Conservation (phyloP, 2,797 vertebrate genomes). For the Manis crassicaudata region DNA sequence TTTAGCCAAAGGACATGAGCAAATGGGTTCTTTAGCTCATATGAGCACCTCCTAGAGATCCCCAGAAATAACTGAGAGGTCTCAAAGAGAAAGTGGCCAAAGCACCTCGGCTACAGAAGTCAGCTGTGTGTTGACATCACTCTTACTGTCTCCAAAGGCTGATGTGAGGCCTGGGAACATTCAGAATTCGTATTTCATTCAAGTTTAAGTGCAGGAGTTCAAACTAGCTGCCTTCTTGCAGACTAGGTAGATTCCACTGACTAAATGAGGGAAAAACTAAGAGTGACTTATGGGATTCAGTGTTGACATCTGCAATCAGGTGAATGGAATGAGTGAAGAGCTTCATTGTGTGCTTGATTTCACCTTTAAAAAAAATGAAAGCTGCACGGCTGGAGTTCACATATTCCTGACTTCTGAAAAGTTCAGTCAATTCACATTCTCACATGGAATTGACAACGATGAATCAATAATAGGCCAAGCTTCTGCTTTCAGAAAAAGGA, state of each 20-base stretch:
- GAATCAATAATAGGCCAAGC: neutral
- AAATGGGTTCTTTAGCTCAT: neutral
- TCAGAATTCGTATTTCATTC: neutral
- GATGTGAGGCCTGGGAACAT: neutral
- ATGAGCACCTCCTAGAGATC: neutral
- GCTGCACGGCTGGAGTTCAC: neutral
- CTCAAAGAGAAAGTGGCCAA: neutral
- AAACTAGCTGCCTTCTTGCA: neutral
- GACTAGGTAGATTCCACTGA: neutral
- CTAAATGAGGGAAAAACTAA: neutral
- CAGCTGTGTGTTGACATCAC: neutral
- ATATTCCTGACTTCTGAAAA: constrained; percentile 31
- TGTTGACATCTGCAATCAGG: neutral
- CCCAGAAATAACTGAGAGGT: neutral
- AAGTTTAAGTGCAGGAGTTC: neutral
- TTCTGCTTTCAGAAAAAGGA: constrained; percentile 16
- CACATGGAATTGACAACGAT: neutral
- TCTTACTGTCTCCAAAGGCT: neutral
- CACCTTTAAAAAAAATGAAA: neutral
- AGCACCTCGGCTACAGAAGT: too few relatives aligned
- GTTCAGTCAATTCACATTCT: neutral
- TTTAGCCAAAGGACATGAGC: neutral
- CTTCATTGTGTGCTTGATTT: neutral
- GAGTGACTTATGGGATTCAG: neutral
- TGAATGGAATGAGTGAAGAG: neutral